Base-by-base conservation (phyloP, 2,113 vertebrate species). In the Lichenostomus cassidix region DNA sequence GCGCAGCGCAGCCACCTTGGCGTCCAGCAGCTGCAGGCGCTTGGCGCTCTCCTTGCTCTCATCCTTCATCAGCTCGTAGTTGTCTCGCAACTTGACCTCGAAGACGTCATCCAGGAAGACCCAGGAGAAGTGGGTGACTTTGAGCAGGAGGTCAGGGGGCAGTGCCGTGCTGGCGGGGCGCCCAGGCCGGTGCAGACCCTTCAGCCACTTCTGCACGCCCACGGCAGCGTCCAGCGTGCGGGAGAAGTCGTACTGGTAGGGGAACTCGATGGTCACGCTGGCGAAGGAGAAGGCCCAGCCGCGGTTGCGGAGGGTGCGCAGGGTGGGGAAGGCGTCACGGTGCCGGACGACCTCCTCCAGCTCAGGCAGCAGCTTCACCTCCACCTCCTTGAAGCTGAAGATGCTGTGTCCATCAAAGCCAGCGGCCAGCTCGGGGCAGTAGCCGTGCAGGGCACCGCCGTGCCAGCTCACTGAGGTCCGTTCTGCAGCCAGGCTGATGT, bases 61-160 rank as follows among this genome's bases (percentile, higher is more conserved):
- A 2, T 99, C 99, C 95, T 99, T 99, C 99, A 99, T 99, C 64
- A 99, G 97, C 97, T 99, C 99, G 0, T 99, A 99, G 96, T 99
- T 99, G 97, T 99, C 99, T 19, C 99, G 98, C 83, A 99, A 97
- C 93, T 99, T 99, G 91, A 99, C 99, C 96, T 99, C 99, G 5
- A 99, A 99, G 42, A 99, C 71, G 2, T 99, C 99, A 2, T 99
- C 99, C 97, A 99, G 96, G 97, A 99, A 99, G 94, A 99, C 98
- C 83, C 99, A 99, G 5, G 99, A 99, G 96, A 99, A 99, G 91
- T 99, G 99, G 21, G 98, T 98, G 80, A 99, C 97, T 89, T 98
- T 98, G 74, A 99, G 96, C 18, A 99, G 96, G 9, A 99, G 96
- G 94, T 99, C 99, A 0, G 99, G 99, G 22, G 99, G 99, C 46